phyloP scores from a whole-genome alignment of 2,113 vertebrate genomes.

The Toxotes jaculatrix region DNA sequence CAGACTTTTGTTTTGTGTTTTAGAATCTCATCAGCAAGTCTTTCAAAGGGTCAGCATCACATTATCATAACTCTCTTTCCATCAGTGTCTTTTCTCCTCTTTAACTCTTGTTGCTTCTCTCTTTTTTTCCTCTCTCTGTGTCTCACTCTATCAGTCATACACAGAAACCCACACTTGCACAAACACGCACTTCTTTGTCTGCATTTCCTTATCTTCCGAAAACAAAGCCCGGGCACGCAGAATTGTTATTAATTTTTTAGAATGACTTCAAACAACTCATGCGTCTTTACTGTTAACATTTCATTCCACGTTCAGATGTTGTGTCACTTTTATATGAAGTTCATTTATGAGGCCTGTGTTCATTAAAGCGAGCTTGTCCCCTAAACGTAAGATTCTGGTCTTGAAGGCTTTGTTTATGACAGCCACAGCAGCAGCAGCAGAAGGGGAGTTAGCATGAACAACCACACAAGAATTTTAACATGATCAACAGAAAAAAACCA shows the following conservation, averaged over 20 bases:
- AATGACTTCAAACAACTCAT: slow-evolving; percentile 49
- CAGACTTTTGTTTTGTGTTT: slow-evolving; percentile 27
- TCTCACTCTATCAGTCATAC: slow-evolving; percentile 3
- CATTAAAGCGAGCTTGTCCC: slow-evolving; percentile 32
- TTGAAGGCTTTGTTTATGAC: slow-evolving; percentile 50
- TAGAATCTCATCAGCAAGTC: slow-evolving; percentile 31
- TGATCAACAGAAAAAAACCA: slow-evolving; percentile 33
- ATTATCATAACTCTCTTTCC: slow-evolving; percentile 37
- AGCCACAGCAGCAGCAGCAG: slow-evolving; percentile 3
- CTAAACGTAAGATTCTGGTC: slow-evolving; percentile 17
- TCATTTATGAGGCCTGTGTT: slow-evolving; percentile 50
- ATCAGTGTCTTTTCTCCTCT: slow-evolving; percentile 9
- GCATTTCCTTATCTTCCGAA: slow-evolving; percentile 38
- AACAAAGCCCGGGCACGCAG: slow-evolving; percentile 33
- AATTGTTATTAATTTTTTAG: slow-evolving; percentile 48
- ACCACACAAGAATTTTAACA: slow-evolving; percentile 31
- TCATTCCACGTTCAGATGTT: slow-evolving; percentile 47
- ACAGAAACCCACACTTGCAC: neutral
- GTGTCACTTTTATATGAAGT: slow-evolving; percentile 40
- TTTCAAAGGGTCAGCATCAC: slow-evolving; percentile 45
- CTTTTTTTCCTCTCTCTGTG: neutral
- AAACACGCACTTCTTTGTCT: neutral
- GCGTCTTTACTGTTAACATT: slow-evolving; percentile 41
- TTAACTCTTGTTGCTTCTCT: neutral
- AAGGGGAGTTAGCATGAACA: neutral